phyloP scores from a whole-genome alignment of 1,140 invertebrate genomes.

The Drosophila pallidifrons region DNA sequence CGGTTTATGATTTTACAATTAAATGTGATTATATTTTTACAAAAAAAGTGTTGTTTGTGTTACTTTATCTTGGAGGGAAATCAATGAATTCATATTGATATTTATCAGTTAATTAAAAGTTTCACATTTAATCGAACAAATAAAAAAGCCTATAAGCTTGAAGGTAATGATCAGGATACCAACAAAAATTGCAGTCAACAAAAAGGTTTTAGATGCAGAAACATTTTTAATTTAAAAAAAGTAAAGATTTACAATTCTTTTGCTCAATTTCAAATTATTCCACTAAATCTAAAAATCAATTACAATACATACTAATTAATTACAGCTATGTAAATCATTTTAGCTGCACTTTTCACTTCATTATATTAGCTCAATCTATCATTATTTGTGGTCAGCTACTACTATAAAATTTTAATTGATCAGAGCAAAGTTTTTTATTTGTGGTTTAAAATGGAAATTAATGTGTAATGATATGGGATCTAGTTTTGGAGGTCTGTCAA shows the following conservation, averaged over 20 bases:
- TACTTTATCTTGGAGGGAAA: not conserved
- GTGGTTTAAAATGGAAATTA: conserved; percentile 3
- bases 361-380: not conserved
- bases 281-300: not conserved
- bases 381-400: not conserved
- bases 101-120: too few relatives aligned
- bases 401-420: not conserved
- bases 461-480: not conserved
- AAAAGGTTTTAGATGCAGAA: too few relatives aligned
- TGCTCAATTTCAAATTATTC: too few relatives aligned
- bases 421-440: not conserved
- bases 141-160: too few relatives aligned
- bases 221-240: too few relatives aligned
- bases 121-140: too few relatives aligned
- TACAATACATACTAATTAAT: not conserved
- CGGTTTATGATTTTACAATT: conserved; percentile 36
- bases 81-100: too few relatives aligned
- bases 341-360: not conserved
- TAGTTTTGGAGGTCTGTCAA: conserved; percentile 11
- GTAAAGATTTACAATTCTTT: too few relatives aligned
- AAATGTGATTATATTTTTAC: conserved; percentile 67
- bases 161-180: too few relatives aligned
- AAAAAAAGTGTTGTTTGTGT: not conserved
- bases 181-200: too few relatives aligned
- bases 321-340: not conserved